Evolutionary conservation across 1,140 invertebrate species (phyloP).

Genomic region (Agrilus planipennis): DNA sequence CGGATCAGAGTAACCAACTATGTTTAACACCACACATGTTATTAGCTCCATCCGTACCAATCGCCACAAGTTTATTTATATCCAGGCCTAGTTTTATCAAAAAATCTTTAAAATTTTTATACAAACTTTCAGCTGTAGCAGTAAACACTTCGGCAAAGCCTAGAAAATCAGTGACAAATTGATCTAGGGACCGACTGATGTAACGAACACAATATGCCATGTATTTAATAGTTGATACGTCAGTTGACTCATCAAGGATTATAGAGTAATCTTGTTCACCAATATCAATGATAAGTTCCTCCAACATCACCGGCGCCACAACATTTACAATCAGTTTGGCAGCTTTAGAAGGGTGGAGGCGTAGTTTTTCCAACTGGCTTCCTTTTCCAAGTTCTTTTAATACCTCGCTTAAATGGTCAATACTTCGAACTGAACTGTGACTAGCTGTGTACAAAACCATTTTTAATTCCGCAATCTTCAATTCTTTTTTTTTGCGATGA

Average conservation of each 20-base stretch:
- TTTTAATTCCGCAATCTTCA: too few relatives aligned
- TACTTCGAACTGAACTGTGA: background rate
- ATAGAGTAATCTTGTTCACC: background rate
- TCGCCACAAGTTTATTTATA: background rate
- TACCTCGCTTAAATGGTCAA: background rate
- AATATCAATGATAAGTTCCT: slow-evolving; percentile 1
- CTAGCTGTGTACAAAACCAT: too few relatives aligned
- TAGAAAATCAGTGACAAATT: slow-evolving; percentile 1
- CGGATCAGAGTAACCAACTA: background rate
- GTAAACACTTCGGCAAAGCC: background rate
- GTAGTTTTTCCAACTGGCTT: background rate
- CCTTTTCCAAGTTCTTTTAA: background rate
- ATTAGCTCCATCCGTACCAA: background rate
- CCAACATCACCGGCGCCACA: background rate
- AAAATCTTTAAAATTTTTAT: background rate
- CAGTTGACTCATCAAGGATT: slow-evolving; percentile 7
- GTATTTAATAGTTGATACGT: background rate
- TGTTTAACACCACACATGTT: background rate
- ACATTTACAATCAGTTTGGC: background rate
- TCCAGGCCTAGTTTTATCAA: background rate
- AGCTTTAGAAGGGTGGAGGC: background rate
- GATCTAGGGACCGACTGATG: background rate
- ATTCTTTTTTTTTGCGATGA: too few relatives aligned
- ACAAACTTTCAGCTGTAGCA: background rate
- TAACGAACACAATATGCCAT: background rate